A percentile compares a stretch with the other conserved stretches of the same genome.
Conservation (phyloP, 2,113 vertebrate genomes). For the Arvicanthis niloticus region DNA sequence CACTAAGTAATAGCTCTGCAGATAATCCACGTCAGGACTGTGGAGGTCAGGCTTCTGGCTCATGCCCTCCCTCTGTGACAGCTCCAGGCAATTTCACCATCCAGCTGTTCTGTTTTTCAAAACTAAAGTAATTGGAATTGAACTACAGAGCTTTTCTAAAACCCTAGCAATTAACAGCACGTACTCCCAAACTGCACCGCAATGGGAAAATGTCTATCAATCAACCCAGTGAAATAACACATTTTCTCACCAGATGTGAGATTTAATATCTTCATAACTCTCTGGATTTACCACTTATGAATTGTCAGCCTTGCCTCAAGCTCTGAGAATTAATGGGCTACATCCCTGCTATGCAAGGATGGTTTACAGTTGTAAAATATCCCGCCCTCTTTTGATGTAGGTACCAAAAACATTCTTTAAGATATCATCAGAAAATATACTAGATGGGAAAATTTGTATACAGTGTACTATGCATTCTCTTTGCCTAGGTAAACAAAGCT, state of each 20-base stretch:
- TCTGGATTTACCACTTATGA: conserved; percentile 81
- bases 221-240: conserved; percentile 80
- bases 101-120: conserved; percentile 84
- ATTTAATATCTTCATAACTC: conserved; percentile 85
- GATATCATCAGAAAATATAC: conserved; percentile 81
- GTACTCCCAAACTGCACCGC: conserved; percentile 78
- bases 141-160: conserved; percentile 81
- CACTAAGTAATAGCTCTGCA: conserved; percentile 53
- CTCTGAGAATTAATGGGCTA: conserved; percentile 82
- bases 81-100: conserved; percentile 79
- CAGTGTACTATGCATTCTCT: conserved; percentile 34
- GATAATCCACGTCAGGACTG: conserved; percentile 59
- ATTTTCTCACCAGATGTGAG: conserved; percentile 84
- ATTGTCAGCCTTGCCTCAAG: conserved; percentile 78
- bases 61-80: conserved; percentile 69
- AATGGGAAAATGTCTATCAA: conserved; percentile 81
- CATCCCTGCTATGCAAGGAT: conserved; percentile 81
- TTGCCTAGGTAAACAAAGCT: conserved; percentile 73
- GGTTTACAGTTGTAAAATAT: conserved; percentile 80
- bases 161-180: conserved; percentile 81
- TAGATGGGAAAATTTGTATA: conserved; percentile 50
- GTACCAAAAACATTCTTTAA: conserved; percentile 82
- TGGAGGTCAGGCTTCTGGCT: conserved; percentile 56
- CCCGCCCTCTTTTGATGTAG: conserved; percentile 79
- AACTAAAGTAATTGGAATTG: conserved; percentile 83